Conservation (phyloP, 2,888 invertebrate species). For the Ommatoiulus sabulosus region DNA sequence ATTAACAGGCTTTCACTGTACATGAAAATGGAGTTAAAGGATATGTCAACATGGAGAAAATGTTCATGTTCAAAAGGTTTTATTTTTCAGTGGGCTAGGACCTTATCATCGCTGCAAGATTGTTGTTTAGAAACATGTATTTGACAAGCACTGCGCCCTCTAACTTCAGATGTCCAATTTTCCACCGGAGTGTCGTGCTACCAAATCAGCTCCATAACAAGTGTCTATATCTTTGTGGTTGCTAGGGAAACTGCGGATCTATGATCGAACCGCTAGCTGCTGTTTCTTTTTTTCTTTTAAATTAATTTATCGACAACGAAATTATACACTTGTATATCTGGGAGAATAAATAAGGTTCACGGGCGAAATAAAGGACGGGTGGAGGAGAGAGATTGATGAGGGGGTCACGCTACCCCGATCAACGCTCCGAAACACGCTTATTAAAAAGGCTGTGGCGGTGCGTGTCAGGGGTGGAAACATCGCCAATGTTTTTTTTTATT, state of each 20-base stretch:
- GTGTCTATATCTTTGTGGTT: not conserved
- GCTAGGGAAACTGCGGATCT: not conserved
- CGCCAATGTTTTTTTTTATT: not conserved
- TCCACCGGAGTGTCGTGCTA: too few relatives aligned
- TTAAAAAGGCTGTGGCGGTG: slow-evolving; percentile 3
- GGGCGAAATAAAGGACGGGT: not conserved
- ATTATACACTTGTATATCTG: not conserved
- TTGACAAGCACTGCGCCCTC: too few relatives aligned
- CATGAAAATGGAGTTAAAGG: too few relatives aligned
- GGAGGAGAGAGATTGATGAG: slow-evolving; percentile 7
- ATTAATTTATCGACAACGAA: slow-evolving; percentile 32
- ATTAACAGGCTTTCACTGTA: too few relatives aligned
- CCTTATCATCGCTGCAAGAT: too few relatives aligned
- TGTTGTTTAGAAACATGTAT: too few relatives aligned
- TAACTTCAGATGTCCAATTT: too few relatives aligned
- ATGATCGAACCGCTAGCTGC: not conserved
- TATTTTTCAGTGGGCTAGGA: too few relatives aligned
- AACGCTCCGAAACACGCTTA: not conserved
- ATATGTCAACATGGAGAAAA: too few relatives aligned
- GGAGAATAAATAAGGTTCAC: not conserved
- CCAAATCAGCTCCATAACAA: too few relatives aligned
- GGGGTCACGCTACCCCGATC: slow-evolving; percentile 29
- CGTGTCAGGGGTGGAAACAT: slow-evolving; percentile 25
- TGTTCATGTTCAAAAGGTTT: too few relatives aligned
- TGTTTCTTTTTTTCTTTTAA: not conserved